Percentiles rank a stretch among this genome's conserved stretches.
These are phyloP conservation scores for Apolygus lucorum DNA, from an alignment of 1,140 invertebrate genomes.

Conservation along the genomic window DNA sequence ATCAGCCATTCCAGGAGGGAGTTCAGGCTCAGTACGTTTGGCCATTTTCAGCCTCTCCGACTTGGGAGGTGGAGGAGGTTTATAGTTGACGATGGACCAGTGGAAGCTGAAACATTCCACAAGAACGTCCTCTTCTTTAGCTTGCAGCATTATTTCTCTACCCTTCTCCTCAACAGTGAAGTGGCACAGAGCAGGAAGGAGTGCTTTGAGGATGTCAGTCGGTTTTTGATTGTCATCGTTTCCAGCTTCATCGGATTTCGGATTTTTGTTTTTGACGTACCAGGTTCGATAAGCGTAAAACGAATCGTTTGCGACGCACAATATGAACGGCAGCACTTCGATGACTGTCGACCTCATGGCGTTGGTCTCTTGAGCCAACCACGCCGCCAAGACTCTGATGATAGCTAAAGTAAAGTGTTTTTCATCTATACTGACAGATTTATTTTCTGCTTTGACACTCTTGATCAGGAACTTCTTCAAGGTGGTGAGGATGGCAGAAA, in stretches of 20 bases:
- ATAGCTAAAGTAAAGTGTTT: constrained; percentile 72
- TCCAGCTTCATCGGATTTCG: constrained; percentile 41
- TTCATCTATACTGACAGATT: constrained; percentile 39
- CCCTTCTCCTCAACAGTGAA: constrained; percentile 81
- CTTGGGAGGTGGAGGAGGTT: constrained; percentile 66
- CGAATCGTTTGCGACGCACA: constrained; percentile 69
- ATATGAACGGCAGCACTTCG: constrained; percentile 64
- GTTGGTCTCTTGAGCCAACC: constrained; percentile 86
- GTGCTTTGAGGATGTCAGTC: constrained; percentile 64
- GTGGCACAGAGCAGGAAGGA: constrained; percentile 81
- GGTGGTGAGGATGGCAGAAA: constrained; percentile 68
- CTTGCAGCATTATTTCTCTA: constrained; percentile 66
- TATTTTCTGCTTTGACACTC: constrained; percentile 54
- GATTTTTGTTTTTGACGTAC: constrained; percentile 46
- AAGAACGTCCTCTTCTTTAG: constrained; percentile 69
- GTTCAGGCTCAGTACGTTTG: constrained; percentile 61
- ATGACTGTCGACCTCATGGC: constrained; percentile 76
- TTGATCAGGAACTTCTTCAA: constrained; percentile 50
- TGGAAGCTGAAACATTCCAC: constrained; percentile 71
- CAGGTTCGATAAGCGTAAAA: constrained; percentile 53
- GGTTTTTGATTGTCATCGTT: constrained; percentile 51
- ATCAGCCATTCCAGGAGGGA: constrained; percentile 60
- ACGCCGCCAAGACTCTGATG: constrained; percentile 72
- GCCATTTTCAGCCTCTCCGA: constrained; percentile 62
- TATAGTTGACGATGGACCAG: constrained; percentile 78